phyloP scores from a whole-genome alignment of 1,140 invertebrate species.

The Piezodorus guildinii region DNA sequence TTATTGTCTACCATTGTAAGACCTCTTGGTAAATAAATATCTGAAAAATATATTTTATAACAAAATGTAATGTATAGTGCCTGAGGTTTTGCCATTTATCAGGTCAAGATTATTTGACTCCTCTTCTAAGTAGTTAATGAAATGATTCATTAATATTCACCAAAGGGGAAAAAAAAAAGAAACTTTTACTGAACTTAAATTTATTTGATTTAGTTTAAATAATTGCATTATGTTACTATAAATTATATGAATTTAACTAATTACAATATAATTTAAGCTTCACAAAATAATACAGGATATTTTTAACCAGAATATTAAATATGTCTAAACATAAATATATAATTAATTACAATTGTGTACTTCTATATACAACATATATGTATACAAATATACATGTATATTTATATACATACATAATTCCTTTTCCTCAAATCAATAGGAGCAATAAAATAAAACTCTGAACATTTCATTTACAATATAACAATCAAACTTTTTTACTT shows the following conservation, averaged over 20 bases:
- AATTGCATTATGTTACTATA: neutral
- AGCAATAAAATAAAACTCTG: constrained; percentile 6
- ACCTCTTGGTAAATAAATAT: no score
- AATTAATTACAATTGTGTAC: neutral
- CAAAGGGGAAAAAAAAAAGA: no score
- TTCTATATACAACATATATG: constrained; percentile 2
- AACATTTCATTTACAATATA: constrained; percentile 4
- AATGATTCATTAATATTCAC: no score
- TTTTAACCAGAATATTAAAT: constrained; percentile 8
- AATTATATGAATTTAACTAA: constrained; percentile 11
- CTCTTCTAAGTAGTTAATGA: no score
- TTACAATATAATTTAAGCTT: constrained; percentile 8
- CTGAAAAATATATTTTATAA: no score
- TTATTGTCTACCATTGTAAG: no score
- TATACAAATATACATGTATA: neutral
- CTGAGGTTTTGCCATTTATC: no score
- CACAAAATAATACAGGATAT: constrained; percentile 2
- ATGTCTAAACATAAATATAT: constrained; percentile 10
- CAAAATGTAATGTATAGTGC: no score
- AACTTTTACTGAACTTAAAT: neutral
- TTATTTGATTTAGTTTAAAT: constrained; percentile 6
- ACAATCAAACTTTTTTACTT: constrained; percentile 3
- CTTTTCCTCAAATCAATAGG: neutral
- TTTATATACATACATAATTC: neutral
- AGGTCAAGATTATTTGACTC: no score